Evolutionary conservation across 2,888 invertebrate species (phyloP).

Genomic region (Sarcophaga rosellei): DNA sequence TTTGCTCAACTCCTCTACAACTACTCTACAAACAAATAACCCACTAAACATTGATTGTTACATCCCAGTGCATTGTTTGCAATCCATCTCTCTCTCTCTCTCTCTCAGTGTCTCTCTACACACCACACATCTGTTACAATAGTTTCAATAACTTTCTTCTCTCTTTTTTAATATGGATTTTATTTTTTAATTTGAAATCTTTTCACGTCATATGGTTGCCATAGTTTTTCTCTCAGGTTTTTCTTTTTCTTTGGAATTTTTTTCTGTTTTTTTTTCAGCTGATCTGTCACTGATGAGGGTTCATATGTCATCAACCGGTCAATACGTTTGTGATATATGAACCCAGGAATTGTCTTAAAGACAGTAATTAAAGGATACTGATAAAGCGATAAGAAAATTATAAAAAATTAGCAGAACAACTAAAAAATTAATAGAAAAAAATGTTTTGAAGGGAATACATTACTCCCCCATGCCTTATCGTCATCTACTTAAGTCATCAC

Average conservation of each 20-base stretch:
- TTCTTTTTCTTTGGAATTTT: neutral
- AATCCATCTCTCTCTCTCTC: neutral
- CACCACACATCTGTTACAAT: constrained; percentile 58
- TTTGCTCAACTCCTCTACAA: neutral
- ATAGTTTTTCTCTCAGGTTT: neutral
- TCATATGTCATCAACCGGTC: constrained; percentile 9
- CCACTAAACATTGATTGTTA: neutral
- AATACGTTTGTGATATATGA: constrained; percentile 24
- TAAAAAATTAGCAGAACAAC: too few species aligned
- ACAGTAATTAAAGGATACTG: neutral
- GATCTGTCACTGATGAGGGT: neutral
- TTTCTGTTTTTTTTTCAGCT: neutral
- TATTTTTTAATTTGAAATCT: constrained; percentile 63
- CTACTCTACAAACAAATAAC: neutral
- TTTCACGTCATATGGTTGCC: constrained; percentile 47
- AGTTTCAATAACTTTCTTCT: constrained; percentile 55
- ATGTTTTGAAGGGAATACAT: too few species aligned
- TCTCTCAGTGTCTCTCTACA: neutral
- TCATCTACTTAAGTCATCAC: too few species aligned
- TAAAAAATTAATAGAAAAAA: too few species aligned
- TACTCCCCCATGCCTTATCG: too few species aligned
- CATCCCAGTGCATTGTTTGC: neutral
- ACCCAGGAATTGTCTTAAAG: neutral
- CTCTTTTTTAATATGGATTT: neutral
- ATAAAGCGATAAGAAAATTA: too few species aligned